Percentiles rank a stretch among this genome's conserved stretches.
Conservation (phyloP, 2,888 invertebrate genomes). For the Caenorhabditis becei region DNA sequence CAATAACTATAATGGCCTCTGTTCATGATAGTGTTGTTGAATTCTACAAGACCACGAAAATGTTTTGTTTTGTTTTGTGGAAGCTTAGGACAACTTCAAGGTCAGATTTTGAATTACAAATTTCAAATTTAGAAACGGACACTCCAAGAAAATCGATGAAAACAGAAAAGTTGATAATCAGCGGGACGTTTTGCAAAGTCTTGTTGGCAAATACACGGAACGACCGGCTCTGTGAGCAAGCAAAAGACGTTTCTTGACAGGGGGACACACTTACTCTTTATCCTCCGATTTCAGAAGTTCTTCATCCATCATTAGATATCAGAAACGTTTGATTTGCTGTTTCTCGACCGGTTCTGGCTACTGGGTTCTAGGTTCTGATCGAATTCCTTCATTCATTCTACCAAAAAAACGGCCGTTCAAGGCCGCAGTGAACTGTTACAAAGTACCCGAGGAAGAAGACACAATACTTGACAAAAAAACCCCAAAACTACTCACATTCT, state of each 20-base stretch:
- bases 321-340: background rate
- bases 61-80: too few relatives aligned
- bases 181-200: constrained; percentile 48
- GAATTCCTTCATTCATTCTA: background rate
- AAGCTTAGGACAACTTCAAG: too few relatives aligned
- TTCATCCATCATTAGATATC: constrained; percentile 12
- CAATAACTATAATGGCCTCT: background rate
- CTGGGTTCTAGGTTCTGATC: background rate
- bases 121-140: background rate
- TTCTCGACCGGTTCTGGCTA: constrained; percentile 5
- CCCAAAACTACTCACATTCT: constrained; percentile 31
- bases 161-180: constrained; percentile 33
- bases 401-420: constrained; percentile 28
- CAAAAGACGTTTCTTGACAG: constrained; percentile 42
- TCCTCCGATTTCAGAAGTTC: constrained; percentile 1
- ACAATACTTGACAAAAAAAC: too few relatives aligned
- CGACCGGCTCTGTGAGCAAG: constrained; percentile 58
- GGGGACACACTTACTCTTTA: constrained; percentile 17
- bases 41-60: too few relatives aligned
- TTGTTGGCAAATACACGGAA: constrained; percentile 56
- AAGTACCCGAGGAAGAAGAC: background rate
- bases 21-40: too few relatives aligned
- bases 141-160: constrained; percentile 15
- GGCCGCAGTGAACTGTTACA: constrained; percentile 10
- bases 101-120: too few relatives aligned